These are phyloP conservation scores for Labrus mixtus DNA, from an alignment of 2,113 vertebrate species.

Conservation along the genomic window DNA sequence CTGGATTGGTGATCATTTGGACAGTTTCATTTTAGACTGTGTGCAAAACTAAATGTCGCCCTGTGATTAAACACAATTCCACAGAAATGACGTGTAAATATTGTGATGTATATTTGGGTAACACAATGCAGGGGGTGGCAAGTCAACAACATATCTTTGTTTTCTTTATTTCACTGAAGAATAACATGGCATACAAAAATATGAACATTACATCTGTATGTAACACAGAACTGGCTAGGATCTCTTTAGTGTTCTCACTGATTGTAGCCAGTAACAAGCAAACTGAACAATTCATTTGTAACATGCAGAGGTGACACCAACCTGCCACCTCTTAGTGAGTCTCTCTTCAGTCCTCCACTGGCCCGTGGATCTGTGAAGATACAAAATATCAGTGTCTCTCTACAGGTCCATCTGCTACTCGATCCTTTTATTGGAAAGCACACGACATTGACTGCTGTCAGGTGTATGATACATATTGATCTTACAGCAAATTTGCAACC, in stretches of 20 bases:
- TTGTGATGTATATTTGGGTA: conserved; percentile 31
- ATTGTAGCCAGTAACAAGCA: not conserved
- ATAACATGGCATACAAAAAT: conserved; percentile 33
- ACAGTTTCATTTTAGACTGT: conserved; percentile 21
- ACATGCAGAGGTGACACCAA: not conserved
- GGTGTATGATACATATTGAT: not conserved
- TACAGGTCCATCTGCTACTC: not conserved
- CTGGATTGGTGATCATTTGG: conserved; percentile 8
- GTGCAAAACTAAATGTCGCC: conserved; percentile 37
- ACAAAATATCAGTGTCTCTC: conserved; percentile 8
- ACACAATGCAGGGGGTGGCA: conserved; percentile 3
- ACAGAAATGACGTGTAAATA: conserved; percentile 15
- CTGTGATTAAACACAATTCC: conserved; percentile 54
- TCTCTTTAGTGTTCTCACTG: not conserved
- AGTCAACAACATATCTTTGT: conserved; percentile 1
- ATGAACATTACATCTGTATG: conserved; percentile 1
- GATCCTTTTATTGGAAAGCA: conserved; percentile 6
- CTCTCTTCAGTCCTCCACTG: conserved; percentile 67
- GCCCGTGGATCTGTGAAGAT: conserved; percentile 70
- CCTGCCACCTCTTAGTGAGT: not conserved
- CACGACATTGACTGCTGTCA: not conserved
- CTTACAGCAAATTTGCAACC: too few species aligned
- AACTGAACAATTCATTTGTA: not conserved
- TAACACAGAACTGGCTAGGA: not conserved
- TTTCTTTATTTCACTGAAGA: conserved; percentile 49